phyloP scores from a whole-genome alignment of 2,888 invertebrate species.

The Lapara coniferarum region DNA sequence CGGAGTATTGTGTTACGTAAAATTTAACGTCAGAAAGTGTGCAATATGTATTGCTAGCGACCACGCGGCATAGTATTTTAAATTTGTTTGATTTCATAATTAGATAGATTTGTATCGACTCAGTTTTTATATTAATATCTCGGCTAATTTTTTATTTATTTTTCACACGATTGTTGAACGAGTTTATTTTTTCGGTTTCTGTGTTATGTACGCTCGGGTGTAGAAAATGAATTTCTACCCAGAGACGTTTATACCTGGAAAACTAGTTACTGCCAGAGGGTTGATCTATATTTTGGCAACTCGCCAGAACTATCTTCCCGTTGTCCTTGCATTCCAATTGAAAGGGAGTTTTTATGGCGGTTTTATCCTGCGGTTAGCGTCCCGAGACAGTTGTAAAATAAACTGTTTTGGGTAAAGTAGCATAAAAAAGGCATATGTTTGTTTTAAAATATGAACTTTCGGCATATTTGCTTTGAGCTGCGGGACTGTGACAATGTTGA shows the following conservation, averaged over 20 bases:
- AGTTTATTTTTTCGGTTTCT: too few species aligned
- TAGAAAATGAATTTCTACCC: too few species aligned
- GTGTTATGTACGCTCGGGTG: too few species aligned
- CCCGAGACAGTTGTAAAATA: not conserved
- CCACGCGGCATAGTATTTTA: not conserved
- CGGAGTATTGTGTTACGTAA: not conserved
- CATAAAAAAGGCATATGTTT: not conserved
- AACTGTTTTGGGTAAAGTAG: conserved; percentile 3
- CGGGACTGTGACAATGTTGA: not conserved
- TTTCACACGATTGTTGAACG: too few species aligned
- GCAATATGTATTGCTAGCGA: not conserved
- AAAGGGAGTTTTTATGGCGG: not conserved
- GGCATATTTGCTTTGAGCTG: not conserved
- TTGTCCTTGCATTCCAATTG: not conserved
- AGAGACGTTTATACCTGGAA: too few species aligned
- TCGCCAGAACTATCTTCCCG: not conserved
- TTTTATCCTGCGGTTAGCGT: conserved; percentile 1
- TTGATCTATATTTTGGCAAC: too few species aligned
- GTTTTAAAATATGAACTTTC: too few species aligned
- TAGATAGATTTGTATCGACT: not conserved
- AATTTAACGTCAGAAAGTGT: conserved; percentile 7
- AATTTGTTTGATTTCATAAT: not conserved
- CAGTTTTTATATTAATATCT: too few species aligned
- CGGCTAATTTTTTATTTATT: too few species aligned
- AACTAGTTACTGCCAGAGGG: too few species aligned